phyloP scores from a whole-genome alignment of 2,888 invertebrate genomes.

The Caenorhabditis sulstoni region DNA sequence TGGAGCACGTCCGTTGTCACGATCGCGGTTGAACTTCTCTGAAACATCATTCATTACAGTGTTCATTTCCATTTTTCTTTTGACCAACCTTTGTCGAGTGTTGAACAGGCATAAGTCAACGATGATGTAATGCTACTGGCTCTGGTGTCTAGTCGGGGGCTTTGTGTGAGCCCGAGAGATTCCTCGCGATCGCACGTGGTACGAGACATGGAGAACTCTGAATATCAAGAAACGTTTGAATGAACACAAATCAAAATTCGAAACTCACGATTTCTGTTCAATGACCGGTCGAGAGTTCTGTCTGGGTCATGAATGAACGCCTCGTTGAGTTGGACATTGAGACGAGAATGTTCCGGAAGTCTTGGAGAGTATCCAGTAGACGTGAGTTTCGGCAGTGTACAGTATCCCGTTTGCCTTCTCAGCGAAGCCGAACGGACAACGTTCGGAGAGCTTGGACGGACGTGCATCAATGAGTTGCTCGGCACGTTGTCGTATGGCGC shows the following conservation, averaged over 20 bases:
- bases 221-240: background rate
- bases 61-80: too few species aligned
- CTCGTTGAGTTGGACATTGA: constrained; percentile 15
- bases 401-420: constrained; percentile 37
- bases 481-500: constrained; percentile 67
- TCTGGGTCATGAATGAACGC: constrained; percentile 31
- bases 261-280: constrained; percentile 43
- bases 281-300: constrained; percentile 17
- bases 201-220: constrained; percentile 50
- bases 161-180: constrained; percentile 56
- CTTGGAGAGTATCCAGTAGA: constrained; percentile 8
- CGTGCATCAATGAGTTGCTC: constrained; percentile 28
- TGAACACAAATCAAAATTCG: background rate
- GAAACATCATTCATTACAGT: background rate
- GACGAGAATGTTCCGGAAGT: constrained; percentile 28
- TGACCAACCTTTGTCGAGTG: constrained; percentile 68
- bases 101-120: constrained; percentile 69
- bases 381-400: constrained; percentile 40
- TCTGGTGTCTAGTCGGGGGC: constrained; percentile 58
- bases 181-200: constrained; percentile 63
- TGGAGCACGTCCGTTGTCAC: constrained; percentile 68
- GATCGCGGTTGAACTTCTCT: constrained; percentile 31
- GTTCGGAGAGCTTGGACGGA: constrained; percentile 26
- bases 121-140: constrained; percentile 62
- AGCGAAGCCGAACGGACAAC: constrained; percentile 26